Base-by-base conservation (phyloP, 2,888 invertebrate genomes). In the Sesamia inferens region DNA sequence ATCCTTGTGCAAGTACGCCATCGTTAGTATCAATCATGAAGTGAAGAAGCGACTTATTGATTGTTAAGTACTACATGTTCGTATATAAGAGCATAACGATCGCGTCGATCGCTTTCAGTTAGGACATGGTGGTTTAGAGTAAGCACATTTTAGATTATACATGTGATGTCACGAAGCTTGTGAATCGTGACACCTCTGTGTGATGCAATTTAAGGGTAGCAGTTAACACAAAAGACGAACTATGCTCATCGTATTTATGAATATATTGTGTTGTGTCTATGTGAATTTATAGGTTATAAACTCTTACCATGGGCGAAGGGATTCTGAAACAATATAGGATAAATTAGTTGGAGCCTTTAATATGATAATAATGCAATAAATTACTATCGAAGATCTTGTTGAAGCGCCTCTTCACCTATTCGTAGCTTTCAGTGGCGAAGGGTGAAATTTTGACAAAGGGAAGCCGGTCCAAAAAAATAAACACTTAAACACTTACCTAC, bases 141-240 rank as follows among this genome's bases (percentile, higher is more conserved):
- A 16, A 5, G 16, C 8, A 16, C 22, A 44, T 6, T 63, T 44
- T 11, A 47, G 62, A 62, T 22, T 44, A 16, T 5, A 24, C 5
- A 8, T 24, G 47, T 47, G 47, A 64, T 19, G 47, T 24, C 47
- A 13, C 7, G 19, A 19, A 16, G 22, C 47, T 24, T 47, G 7
- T 16, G 13, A 24, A 4, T 24, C 13, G 47, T 13, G 13, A 48
- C 3, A 8, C 62, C 13, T 8, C 47, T 6, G n/a, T 54, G 31
- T 24, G 54, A 54, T 16, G 82, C 73, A 85, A 79, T 76, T 39
- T 51, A 65, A n/a, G 65, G n/a, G 54, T 54, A 31, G n/a, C 54
- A 14, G 0, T 65, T 65, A 65, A 39, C 31, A 47, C 86, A 88
- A 90, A 90, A 91, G 90, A 91, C 90, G 90, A 92, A 90, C 89